Base-by-base conservation (phyloP, 2,797 vertebrate genomes). In the Mastacembelus armatus region DNA sequence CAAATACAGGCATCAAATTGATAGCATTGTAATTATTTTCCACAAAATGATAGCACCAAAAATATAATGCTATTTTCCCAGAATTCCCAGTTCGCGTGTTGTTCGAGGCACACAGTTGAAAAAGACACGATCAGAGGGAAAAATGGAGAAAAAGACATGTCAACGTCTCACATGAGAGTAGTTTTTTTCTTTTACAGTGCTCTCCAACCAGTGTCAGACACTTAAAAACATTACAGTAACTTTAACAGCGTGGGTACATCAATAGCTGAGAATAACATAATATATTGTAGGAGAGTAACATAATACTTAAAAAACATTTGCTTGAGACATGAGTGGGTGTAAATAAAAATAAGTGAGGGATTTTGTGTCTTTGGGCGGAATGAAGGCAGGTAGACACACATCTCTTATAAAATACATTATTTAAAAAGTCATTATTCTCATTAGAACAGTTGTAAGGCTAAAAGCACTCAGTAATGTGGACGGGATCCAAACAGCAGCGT, bases 11-110 rank as follows among this genome's bases (percentile, higher is more conserved):
- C 85, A 89, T 89, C 74, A 78, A 85, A 82, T 83, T 77, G 64
- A 91, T 67, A 84, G 69, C 64, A 71, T 87, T 39, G 45, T 76
- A 65, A 59, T 71, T 76, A 66, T 74, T 85, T 80, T 71, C 62
- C 60, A 78, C 77, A 76, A 83, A 90, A 86, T 74, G 32, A 87
- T 91, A 93, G 92, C 91, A 94, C 92, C 92, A 92, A 92, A 90
- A 91, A 90, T 83, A 90, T 87, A 84, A 66, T 32, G 44, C 78
- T 32, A 77, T 77, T 84, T n/a, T 76, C 78, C 84, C 80, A 83
- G 57, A 66, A 55, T 45, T 66, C 63, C 84, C 78, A 71, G 32
- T 51, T 60, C 71, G 63, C 3, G 22, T 81, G 62, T 76, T 68
- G 40, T 71, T 51, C 65, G 76, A 92, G 93, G 92, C 90, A 93